Evolutionary conservation across 2,113 vertebrate genomes (phyloP), one percentile per base, ranked within the genome.

Genomic region (Hiodon tergisus): DNA sequence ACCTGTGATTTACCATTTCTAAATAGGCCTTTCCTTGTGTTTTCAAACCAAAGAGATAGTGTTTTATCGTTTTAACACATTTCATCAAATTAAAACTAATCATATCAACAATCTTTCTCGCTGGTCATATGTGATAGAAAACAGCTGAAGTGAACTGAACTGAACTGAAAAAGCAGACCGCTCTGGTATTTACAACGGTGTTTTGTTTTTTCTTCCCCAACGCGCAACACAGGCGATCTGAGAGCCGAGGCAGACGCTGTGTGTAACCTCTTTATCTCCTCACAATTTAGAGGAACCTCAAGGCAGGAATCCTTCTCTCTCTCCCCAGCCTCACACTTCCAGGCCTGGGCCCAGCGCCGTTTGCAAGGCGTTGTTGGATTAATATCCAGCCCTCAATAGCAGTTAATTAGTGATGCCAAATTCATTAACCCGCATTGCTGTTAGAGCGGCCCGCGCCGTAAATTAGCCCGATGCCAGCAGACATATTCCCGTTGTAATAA

Each of bases 361-460:
- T 72, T 90, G 88, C 91, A 91, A 87, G 88, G 85, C 88, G 87
- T 90, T 90, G 92, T 90, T 90, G 92, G 91, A 94, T 95, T 97
- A 96, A 95, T 95, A 94, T 95, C 96, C 94, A 95, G 95, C 92
- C 93, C 91, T 92, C 92, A 90, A 93, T 94, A 90, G 94, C 92
- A 89, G 93, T 95, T 98, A 94, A 97, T 98, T 96, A 95, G 94
- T 93, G 93, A 96, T 97, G 94, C 94, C 93, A 94, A 94, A 93
- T 94, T 95, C 88, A 92, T 98, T 98, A 98, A 98, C 95, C 94
- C 92, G 90, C 92, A 89, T 86, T 88, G 89, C 86, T 88, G 87
- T 89, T 88, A 82, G 59, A 77, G 85, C 87, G 85, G 83, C 89
- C 91, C 83, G 59, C 9, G 80, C 87, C 84, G 87, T 93, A 93